A percentile compares a stretch with the other conserved stretches of the same genome.
phyloP scores from a whole-genome alignment of 2,113 vertebrate species.

The Alethe castanea region DNA sequence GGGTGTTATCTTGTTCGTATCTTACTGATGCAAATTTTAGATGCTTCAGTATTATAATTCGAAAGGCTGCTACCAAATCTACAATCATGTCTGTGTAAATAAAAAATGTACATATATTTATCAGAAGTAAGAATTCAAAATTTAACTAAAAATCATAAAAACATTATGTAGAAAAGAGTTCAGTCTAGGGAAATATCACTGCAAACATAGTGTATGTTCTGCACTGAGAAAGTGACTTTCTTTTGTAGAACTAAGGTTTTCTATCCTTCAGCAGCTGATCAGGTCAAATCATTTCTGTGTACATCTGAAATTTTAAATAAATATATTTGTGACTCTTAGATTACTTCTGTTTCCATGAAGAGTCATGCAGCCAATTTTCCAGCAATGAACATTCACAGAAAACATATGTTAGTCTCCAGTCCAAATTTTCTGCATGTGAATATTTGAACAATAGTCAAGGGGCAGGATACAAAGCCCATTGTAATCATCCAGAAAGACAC shows the following conservation, averaged over 20 bases:
- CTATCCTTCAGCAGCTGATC: neutral
- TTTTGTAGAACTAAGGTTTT: neutral
- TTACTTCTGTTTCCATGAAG: neutral
- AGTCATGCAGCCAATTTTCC: neutral
- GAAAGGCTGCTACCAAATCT: neutral
- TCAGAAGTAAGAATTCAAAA: neutral
- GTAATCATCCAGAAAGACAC: neutral
- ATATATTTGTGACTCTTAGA: neutral
- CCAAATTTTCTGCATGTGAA: neutral
- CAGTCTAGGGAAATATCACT: neutral
- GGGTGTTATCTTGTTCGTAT: neutral
- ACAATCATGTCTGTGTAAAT: neutral
- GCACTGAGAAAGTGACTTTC: neutral
- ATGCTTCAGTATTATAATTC: neutral
- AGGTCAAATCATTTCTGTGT: neutral
- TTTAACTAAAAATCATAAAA: neutral
- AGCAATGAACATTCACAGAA: neutral
- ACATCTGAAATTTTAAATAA: neutral
- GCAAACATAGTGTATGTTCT: neutral
- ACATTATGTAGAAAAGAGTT: neutral
- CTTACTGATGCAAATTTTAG: neutral
- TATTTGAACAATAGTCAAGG: neutral
- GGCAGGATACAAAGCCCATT: neutral
- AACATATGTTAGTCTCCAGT: neutral
- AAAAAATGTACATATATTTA: neutral